Conservation (phyloP, 1,140 invertebrate genomes). For the Drosophila sp. region DNA sequence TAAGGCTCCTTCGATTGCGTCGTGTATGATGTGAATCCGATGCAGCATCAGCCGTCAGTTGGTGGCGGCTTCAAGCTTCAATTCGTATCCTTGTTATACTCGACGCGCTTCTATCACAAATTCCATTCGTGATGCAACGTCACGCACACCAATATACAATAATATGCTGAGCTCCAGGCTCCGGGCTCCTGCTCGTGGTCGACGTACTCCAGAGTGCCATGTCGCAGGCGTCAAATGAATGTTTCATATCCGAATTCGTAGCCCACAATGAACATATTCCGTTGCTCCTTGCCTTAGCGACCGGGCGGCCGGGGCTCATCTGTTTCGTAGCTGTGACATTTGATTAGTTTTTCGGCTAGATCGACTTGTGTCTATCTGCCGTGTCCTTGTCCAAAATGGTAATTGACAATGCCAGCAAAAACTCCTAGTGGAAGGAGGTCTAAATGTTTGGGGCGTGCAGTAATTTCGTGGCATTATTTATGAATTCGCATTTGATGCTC, state of each 20-base stretch:
- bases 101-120: slow-evolving; percentile 74
- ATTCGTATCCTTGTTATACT: slow-evolving; percentile 59
- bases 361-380: slow-evolving; percentile 52
- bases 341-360: slow-evolving; percentile 72
- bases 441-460: slow-evolving; percentile 49
- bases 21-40: slow-evolving; percentile 53
- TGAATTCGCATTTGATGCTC: slow-evolving; percentile 33
- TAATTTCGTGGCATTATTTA: slow-evolving; percentile 54
- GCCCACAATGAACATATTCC: slow-evolving; percentile 9
- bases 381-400: slow-evolving; percentile 51
- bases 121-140: slow-evolving; percentile 60
- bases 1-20: slow-evolving; percentile 23
- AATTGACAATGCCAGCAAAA: slow-evolving; percentile 66
- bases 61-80: slow-evolving; percentile 13
- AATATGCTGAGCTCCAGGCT: slow-evolving; percentile 47
- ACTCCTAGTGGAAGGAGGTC: slow-evolving; percentile 1
- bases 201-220: slow-evolving; percentile 52
- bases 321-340: slow-evolving; percentile 57
- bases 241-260: slow-evolving; percentile 60
- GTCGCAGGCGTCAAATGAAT: slow-evolving; percentile 78
- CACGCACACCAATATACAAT: slow-evolving; percentile 79
- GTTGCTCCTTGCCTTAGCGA: not conserved
- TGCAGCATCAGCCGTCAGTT: slow-evolving; percentile 45
- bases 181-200: not conserved
- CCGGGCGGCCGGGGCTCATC: slow-evolving; percentile 39